Base-by-base conservation (phyloP, 2,888 invertebrate species). In the Eudemis profundana region DNA sequence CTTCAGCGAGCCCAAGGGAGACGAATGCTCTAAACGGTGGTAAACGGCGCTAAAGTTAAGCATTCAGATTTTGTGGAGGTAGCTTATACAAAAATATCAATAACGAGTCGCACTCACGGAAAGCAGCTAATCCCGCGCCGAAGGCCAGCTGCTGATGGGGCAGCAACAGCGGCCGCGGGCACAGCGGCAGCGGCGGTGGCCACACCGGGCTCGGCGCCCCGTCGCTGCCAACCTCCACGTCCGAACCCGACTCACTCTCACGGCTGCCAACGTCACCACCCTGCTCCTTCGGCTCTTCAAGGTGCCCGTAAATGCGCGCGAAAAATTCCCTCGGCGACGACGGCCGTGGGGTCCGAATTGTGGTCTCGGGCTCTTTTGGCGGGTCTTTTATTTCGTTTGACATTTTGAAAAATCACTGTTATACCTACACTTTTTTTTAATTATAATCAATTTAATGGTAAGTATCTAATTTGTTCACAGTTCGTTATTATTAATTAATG, bases 241-340 rank as follows among this genome's bases (percentile, higher is more conserved):
- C 92, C 0, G 91, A 91, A n/a, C 87, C 90, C 0, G 90, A 90
- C 47, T 87, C 89, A 72, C 90, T 90, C 76, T 79, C 44, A 70
- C 79, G 73, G 53, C 69, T 74, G 64, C 71, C 77, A 68, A 72
- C 81, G 15, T 51, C 76, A 29, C 66, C 69, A 72, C 77, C 73
- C 56, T 72, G 73, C 50, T 63, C 70, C 65, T 77, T 79, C 3
- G 82, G 79, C 62, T 87, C 81, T 72, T 96, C 96, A n/a, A 96
- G 89, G 75, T 96, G 95, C 0, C 96, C 97, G 77, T 97, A 97
- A 42, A 97, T 91, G 62, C 96, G 93, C 54, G 96, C 96, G 80
- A 97, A 97, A 84, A 97, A 97, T 76, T 95, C 95, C 27, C 96
- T 93, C 62, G 96, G 96, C 0, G 96, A 96, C 8, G 96, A 96